phyloP scores from a whole-genome alignment of 23 tunicate species.

The Trididemnum nubilum region DNA sequence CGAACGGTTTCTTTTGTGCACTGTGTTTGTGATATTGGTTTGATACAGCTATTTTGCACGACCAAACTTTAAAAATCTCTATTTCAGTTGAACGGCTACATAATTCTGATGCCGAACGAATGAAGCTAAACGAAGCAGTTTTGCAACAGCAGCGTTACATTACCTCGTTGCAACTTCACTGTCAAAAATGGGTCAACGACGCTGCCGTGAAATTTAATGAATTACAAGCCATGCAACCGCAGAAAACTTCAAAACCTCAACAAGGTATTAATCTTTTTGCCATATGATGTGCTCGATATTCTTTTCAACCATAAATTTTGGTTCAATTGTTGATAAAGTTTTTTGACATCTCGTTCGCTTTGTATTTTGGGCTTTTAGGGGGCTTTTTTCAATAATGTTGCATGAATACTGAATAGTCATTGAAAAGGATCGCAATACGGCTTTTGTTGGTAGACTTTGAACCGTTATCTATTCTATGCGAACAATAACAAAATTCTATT shows the following conservation, averaged over 20 bases:
- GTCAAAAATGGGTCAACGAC: conserved; percentile 67
- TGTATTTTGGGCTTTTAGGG: too few species aligned
- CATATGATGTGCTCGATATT: not conserved
- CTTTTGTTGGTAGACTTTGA: too few species aligned
- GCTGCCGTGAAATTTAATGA: conserved; percentile 33
- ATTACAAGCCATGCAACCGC: not conserved
- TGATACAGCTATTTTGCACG: too few species aligned
- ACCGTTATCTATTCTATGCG: too few species aligned
- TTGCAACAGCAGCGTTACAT: conserved; percentile 64
- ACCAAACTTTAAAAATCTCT: not conserved
- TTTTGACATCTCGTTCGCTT: too few species aligned
- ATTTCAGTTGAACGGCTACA: conserved; percentile 1
- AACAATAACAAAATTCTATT: too few species aligned
- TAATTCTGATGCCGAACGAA: conserved; percentile 22
- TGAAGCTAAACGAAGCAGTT: conserved; percentile 56
- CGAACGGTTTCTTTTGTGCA: too few species aligned
- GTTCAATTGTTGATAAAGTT: too few species aligned
- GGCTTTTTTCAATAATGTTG: too few species aligned
- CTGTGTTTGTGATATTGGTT: too few species aligned
- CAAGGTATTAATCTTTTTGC: not conserved
- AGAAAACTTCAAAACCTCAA: not conserved
- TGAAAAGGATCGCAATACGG: too few species aligned
- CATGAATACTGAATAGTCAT: too few species aligned
- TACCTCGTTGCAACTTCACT: conserved; percentile 62
- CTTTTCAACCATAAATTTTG: not conserved